Conservation (phyloP, 2,113 vertebrate species). For the Romanogobio albipinnatus region DNA sequence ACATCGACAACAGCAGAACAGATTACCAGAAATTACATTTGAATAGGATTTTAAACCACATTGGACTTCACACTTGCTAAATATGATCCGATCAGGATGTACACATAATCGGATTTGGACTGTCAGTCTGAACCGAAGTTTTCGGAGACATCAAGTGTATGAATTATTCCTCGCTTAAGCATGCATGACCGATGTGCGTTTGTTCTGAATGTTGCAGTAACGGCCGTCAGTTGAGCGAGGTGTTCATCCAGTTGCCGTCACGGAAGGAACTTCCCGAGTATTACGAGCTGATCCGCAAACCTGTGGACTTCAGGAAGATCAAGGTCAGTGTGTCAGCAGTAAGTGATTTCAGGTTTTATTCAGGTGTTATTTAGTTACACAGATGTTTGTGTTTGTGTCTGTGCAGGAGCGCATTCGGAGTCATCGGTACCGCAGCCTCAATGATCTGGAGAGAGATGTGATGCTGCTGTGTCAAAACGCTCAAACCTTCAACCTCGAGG, state of each 20-base stretch:
- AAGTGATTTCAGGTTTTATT: neutral
- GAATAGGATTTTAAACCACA: too few relatives aligned
- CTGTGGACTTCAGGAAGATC: conserved; percentile 97
- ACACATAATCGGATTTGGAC: too few relatives aligned
- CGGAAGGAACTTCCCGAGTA: conserved; percentile 95
- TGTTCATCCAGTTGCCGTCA: conserved; percentile 95
- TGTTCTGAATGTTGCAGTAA: conserved; percentile 75
- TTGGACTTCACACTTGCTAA: too few relatives aligned
- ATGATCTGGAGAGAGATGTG: conserved; percentile 94
- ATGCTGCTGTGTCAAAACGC: conserved; percentile 97
- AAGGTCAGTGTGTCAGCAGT: conserved; percentile 76
- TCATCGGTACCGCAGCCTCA: conserved; percentile 95
- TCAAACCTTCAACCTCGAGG: conserved; percentile 96
- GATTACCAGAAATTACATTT: too few relatives aligned
- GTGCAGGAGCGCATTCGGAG: conserved; percentile 90
- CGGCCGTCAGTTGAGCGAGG: conserved; percentile 93
- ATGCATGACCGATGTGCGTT: neutral
- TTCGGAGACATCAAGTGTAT: neutral
- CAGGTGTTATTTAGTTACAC: too few relatives aligned
- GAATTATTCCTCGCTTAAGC: neutral
- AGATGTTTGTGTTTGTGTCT: neutral
- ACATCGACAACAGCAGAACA: too few relatives aligned
- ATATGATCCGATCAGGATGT: too few relatives aligned
- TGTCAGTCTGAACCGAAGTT: too few relatives aligned
- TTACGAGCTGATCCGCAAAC: conserved; percentile 95